Evolutionary conservation across 2,888 invertebrate genomes (phyloP).

Genomic region (Polyommatus iphigenia): DNA sequence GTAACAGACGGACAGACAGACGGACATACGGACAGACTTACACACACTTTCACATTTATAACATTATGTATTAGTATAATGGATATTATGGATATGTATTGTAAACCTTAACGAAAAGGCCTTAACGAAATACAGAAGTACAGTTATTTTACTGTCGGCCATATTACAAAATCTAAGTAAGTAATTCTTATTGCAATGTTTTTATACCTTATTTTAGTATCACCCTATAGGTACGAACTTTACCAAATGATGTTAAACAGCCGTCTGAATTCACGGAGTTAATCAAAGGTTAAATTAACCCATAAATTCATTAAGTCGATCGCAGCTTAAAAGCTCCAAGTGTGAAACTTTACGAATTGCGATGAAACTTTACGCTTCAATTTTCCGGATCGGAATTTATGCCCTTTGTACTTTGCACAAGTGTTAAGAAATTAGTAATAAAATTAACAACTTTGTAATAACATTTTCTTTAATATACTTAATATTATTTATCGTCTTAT

Average conservation of each 20-base stretch:
- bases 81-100: too few relatives aligned
- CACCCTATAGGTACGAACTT: not conserved
- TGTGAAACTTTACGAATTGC: not conserved
- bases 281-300: constrained; percentile 13
- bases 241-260: not conserved
- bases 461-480: not conserved
- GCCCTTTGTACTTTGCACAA: not conserved
- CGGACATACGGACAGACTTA: too few relatives aligned
- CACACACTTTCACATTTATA: too few relatives aligned
- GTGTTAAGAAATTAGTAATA: not conserved
- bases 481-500: too few relatives aligned
- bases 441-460: not conserved
- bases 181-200: too few relatives aligned
- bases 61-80: too few relatives aligned
- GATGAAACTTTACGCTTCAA: not conserved
- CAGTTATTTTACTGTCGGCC: too few relatives aligned
- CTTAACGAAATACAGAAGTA: too few relatives aligned
- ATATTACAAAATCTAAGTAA: too few relatives aligned
- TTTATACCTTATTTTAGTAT: too few relatives aligned
- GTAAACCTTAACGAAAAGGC: too few relatives aligned
- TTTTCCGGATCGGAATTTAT: not conserved
- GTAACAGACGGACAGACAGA: too few relatives aligned
- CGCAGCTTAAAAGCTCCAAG: constrained; percentile 7
- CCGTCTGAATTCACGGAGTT: not conserved
- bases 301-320: constrained; percentile 12